phyloP scores from a whole-genome alignment of 2,888 invertebrate genomes.

The Stenolophus ochropezus region DNA sequence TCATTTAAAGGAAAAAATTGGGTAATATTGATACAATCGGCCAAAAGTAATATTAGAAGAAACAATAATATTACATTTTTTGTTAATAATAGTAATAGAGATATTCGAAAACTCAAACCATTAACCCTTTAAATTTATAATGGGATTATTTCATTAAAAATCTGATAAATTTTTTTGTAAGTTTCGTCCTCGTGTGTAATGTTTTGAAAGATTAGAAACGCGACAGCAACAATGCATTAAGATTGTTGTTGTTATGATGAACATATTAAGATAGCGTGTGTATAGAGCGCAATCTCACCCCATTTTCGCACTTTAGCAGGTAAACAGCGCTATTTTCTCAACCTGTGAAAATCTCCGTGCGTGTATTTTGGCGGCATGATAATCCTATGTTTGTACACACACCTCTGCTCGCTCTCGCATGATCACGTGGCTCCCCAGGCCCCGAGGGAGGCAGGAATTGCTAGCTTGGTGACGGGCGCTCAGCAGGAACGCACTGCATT shows the following conservation, averaged over 20 bases:
- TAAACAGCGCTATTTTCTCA: not conserved
- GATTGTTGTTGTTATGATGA: not conserved
- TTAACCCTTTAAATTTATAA: too few relatives aligned
- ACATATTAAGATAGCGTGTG: not conserved
- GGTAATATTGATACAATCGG: too few relatives aligned
- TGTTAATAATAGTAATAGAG: too few relatives aligned
- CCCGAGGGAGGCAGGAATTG: conserved; percentile 12
- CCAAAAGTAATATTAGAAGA: too few relatives aligned
- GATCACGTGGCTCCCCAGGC: conserved; percentile 22
- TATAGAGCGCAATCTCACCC: not conserved
- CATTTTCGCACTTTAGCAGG: not conserved
- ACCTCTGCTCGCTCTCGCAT: not conserved
- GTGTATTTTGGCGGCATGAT: conserved; percentile 6
- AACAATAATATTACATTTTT: too few relatives aligned
- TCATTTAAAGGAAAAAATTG: too few relatives aligned
- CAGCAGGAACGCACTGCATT: conserved; percentile 2
- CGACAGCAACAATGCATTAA: not conserved
- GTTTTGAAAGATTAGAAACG: not conserved
- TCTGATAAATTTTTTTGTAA: too few relatives aligned
- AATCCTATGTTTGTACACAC: conserved; percentile 23
- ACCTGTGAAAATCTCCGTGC: not conserved
- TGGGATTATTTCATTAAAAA: not conserved
- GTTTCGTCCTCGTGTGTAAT: too few relatives aligned
- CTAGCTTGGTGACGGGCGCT: conserved; percentile 14
- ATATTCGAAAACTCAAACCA: too few relatives aligned